Evolutionary conservation across 2,113 vertebrate species (phyloP).

Genomic region (Rhadina sibilatrix): DNA sequence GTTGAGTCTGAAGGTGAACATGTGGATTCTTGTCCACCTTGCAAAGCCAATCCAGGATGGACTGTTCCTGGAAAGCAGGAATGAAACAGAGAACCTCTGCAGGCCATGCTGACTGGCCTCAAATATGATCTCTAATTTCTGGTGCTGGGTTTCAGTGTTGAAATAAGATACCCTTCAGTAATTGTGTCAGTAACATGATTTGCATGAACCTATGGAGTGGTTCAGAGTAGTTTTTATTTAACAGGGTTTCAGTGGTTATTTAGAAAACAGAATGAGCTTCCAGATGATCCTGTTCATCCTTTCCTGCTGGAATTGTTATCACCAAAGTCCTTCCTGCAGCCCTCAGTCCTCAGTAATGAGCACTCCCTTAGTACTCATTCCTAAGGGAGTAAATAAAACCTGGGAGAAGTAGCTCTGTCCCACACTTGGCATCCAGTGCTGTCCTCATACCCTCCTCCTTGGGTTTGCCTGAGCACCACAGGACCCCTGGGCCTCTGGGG

Average conservation of each 20-base stretch:
- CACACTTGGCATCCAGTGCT: neutral
- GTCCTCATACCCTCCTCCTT: neutral
- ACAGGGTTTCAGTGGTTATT: neutral
- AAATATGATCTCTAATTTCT: neutral
- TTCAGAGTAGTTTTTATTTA: neutral
- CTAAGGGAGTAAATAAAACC: neutral
- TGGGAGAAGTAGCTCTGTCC: neutral
- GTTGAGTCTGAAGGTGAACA: neutral
- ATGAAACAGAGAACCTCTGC: neutral
- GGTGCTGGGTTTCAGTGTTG: neutral
- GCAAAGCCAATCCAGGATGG: neutral
- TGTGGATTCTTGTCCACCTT: neutral
- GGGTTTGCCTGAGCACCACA: neutral
- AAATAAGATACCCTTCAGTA: neutral
- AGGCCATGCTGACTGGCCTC: neutral
- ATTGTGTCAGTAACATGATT: accelerated
- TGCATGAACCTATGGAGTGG: neutral
- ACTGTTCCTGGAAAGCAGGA: neutral
- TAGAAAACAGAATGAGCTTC: neutral
- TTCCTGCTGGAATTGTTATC: neutral
- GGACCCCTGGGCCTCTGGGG: neutral
- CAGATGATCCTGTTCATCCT: neutral
- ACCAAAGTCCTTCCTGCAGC: neutral
- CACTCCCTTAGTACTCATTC: too few species aligned
- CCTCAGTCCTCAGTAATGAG: too few species aligned